These are phyloP conservation scores for Pachyramphus minor DNA, from an alignment of 2,113 vertebrate species.

Conservation along the genomic window DNA sequence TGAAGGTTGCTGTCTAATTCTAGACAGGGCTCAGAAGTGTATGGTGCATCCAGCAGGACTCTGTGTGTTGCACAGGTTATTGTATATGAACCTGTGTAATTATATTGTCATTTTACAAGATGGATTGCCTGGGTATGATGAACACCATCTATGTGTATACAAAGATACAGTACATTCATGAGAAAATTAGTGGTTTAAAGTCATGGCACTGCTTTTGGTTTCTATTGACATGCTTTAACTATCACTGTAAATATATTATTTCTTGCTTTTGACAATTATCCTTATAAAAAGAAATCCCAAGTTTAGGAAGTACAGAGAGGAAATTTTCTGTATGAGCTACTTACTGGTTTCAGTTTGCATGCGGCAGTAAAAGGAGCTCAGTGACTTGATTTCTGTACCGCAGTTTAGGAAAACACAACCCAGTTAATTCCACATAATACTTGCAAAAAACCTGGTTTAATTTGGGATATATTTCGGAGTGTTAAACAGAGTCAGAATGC, in stretches of 20 bases:
- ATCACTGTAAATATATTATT: background rate
- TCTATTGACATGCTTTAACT: background rate
- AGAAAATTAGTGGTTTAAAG: background rate
- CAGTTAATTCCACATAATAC: constrained; percentile 36
- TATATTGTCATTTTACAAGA: background rate
- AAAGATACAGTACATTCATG: background rate
- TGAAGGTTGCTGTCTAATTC: background rate
- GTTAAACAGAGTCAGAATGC: background rate
- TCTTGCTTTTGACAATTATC: background rate
- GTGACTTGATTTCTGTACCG: constrained; percentile 26
- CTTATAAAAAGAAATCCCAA: background rate
- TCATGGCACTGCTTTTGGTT: background rate
- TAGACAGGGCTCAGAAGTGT: background rate
- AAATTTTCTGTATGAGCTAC: constrained; percentile 32
- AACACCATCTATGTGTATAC: background rate
- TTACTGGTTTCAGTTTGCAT: constrained; percentile 50
- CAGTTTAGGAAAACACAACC: constrained; percentile 32
- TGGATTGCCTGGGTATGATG: background rate
- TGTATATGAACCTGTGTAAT: background rate
- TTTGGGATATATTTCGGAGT: background rate
- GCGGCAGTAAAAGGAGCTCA: constrained; percentile 18
- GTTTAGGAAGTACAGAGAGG: background rate
- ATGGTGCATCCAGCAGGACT: background rate
- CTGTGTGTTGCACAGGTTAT: background rate
- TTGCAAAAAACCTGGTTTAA: constrained; percentile 33